A percentile compares a stretch with the other conserved stretches of the same genome.
Evolutionary conservation across 2,797 vertebrate species (phyloP).

Genomic region (Acanthurus tractus): DNA sequence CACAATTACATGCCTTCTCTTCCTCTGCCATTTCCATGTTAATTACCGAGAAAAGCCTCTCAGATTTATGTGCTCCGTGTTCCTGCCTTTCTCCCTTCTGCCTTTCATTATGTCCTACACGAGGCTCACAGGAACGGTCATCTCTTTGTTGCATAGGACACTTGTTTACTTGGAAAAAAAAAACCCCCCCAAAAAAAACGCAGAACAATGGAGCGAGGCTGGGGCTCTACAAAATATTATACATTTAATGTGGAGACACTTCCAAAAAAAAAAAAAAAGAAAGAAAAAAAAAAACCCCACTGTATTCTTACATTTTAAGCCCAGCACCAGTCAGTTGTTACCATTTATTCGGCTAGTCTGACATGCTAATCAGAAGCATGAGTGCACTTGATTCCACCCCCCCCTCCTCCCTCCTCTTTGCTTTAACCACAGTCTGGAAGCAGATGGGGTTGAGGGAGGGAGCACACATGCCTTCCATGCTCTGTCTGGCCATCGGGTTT

Average conservation of each 20-base stretch:
- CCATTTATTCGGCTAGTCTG: slow-evolving; percentile 72
- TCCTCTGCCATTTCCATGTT: slow-evolving; percentile 96
- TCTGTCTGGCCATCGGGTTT: slow-evolving; percentile 66
- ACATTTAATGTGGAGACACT: slow-evolving; percentile 25
- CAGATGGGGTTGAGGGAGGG: slow-evolving; percentile 70
- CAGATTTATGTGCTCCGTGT: slow-evolving; percentile 93
- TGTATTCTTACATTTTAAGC: slow-evolving; percentile 36
- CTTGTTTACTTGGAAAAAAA: slow-evolving; percentile 58
- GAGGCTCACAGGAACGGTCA: slow-evolving; percentile 49
- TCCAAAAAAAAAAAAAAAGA: slow-evolving; percentile 41
- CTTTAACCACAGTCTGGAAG: slow-evolving; percentile 76
- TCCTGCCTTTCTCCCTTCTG: slow-evolving; percentile 77
- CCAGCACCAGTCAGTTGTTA: slow-evolving; percentile 59
- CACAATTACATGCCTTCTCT: slow-evolving; percentile 97
- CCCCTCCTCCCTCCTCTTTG: slow-evolving; percentile 24
- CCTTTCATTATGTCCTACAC: slow-evolving; percentile 69
- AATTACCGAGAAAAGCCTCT: slow-evolving; percentile 94
- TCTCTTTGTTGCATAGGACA: slow-evolving; percentile 59
- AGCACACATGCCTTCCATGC: slow-evolving; percentile 69
- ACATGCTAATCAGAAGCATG: slow-evolving; percentile 81
- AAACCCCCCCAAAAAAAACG: slow-evolving; percentile 10
- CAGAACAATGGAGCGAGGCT: slow-evolving; percentile 12
- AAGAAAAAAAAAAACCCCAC: neutral
- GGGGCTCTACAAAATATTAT: slow-evolving; percentile 31
- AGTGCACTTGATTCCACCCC: slow-evolving; percentile 74